Base-by-base conservation (phyloP, 2,888 invertebrate genomes). In the Lymantria monacha region DNA sequence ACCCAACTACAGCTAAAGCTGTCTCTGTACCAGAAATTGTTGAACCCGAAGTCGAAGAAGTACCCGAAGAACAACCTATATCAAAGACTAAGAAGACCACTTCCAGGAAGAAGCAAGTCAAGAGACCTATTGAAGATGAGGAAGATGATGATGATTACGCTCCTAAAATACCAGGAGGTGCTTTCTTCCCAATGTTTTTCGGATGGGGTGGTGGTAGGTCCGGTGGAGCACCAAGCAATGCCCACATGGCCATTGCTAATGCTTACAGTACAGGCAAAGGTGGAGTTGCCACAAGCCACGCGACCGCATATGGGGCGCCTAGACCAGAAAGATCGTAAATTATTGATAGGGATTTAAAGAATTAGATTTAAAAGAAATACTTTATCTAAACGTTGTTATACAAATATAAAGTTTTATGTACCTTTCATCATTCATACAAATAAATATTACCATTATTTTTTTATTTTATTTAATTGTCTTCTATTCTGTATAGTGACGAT, bases 281-380 rank as follows among this genome's bases (percentile, higher is more conserved):
- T 3, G 95, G 95, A 0, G 93, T 95, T 1, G 95, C 95, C 10
- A 94, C 93, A 52, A 95, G 95, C 61, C 94, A 95, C 61, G 95
- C 95, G 0, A 95, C 95, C 0, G 94, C 95, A 0, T 95, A 94
- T 70, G 95, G 95, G 3, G 92, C 92, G 44, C 92, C 94, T 0
- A 81, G 93, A 72, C 80, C 88, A 54, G 84, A 87, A 58, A 80
- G 83, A 66, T 42, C 52, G 48, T 51, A 74, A 63, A 42, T 8
- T 46, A 36, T 30, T 11, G 62, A 49, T 60, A 59, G 48, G 66
- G 22, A 22, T 22, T 22, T 22, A 71, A 72, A 68, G 72, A 68
- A 60, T 50, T 64, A 73, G 60, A 49, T 31, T 49, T 66, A 69
- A 53, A 64, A 57, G 64, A 69, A 48, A 63, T 57, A 63, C 40